These are phyloP conservation scores for Macrobrachium rosenbergii DNA, from an alignment of 1,140 invertebrate genomes.

Conservation along the genomic window DNA sequence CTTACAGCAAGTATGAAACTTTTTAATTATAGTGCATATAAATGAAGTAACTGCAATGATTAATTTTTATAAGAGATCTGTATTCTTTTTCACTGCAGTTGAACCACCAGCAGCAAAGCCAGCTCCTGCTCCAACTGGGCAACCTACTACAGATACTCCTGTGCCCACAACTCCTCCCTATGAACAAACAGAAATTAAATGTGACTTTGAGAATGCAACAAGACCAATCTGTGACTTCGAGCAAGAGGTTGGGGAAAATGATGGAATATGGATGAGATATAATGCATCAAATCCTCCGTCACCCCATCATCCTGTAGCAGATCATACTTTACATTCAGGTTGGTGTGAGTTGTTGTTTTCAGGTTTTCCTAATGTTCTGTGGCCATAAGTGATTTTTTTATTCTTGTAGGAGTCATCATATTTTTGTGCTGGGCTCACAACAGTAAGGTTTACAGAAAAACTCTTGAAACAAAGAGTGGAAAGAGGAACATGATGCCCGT, in stretches of 20 bases:
- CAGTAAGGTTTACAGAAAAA: no score
- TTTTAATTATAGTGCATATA: no score
- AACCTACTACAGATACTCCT: not conserved
- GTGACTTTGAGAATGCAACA: conserved; percentile 43
- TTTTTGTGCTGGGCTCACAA: no score
- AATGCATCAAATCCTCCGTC: conserved; percentile 30
- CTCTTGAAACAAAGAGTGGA: no score
- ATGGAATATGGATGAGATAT: conserved; percentile 19
- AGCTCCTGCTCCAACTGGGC: conserved; percentile 6
- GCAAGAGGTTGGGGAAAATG: conserved; percentile 10
- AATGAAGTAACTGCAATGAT: no score
- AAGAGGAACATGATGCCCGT: no score
- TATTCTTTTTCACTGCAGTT: no score
- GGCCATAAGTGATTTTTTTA: not conserved
- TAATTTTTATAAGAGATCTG: no score
- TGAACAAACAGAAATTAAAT: not conserved
- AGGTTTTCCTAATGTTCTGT: not conserved
- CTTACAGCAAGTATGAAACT: no score
- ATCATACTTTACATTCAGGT: conserved; percentile 44
- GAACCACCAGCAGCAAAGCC: no score
- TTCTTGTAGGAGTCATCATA: not conserved
- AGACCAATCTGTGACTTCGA: conserved; percentile 31
- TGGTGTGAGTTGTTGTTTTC: not conserved
- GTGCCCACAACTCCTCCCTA: not conserved
- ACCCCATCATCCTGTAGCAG: conserved; percentile 11